Conservation (phyloP, 2,113 vertebrate species). For the Sinocyclocheilus maitianheensis region DNA sequence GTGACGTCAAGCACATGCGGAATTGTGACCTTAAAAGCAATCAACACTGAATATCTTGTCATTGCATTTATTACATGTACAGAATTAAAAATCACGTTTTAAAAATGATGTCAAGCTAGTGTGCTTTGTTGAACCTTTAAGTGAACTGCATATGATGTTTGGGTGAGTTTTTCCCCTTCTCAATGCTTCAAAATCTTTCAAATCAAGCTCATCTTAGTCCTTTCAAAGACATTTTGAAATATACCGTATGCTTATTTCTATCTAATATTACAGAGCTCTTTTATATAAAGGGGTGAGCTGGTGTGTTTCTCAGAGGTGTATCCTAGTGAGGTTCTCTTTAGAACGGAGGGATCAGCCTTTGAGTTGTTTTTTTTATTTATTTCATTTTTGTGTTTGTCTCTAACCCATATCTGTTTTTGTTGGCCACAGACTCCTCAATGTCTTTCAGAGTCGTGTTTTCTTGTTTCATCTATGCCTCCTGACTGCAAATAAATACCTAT, state of each 20-base stretch:
- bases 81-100: constrained; percentile 74
- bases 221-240: background rate
- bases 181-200: background rate
- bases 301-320: constrained; percentile 45
- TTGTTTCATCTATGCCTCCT: constrained; percentile 43
- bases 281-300: constrained; percentile 15
- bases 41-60: constrained; percentile 64
- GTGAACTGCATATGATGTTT: background rate
- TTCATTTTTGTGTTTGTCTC: constrained; percentile 4
- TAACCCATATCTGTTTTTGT: background rate
- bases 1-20: constrained; percentile 38
- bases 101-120: constrained; percentile 65
- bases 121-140: constrained; percentile 56
- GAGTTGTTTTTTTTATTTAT: background rate
- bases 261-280: constrained; percentile 10
- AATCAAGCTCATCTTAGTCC: background rate
- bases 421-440: background rate
- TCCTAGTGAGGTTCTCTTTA: constrained; percentile 77
- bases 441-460: constrained; percentile 29
- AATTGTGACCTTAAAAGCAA: constrained; percentile 62
- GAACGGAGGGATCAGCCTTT: constrained; percentile 75
- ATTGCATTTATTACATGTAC: constrained; percentile 78
- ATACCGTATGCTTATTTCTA: background rate
- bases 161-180: background rate
- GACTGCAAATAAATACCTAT: constrained; percentile 52